A percentile compares a stretch with the other conserved stretches of the same genome.
Conservation (phyloP, 1,140 invertebrate genomes). For the Neodiprion lecontei region DNA sequence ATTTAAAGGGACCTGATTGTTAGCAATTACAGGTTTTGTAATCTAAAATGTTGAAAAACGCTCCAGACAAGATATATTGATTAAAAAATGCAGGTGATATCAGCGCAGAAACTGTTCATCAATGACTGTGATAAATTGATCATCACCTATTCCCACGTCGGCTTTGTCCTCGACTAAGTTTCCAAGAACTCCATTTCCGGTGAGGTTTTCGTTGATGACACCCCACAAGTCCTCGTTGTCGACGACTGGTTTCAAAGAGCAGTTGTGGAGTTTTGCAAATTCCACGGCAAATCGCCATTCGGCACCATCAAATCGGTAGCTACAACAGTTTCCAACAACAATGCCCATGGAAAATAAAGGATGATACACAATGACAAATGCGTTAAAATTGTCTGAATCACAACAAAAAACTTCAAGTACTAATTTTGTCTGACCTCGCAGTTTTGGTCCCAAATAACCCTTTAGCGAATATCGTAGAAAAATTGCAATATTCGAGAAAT, state of each 20-base stretch:
- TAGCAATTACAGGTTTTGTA: not conserved
- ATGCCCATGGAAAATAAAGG: too few relatives aligned
- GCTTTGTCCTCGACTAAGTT: slow-evolving; percentile 64
- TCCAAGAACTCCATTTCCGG: slow-evolving; percentile 66
- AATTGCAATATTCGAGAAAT: too few relatives aligned
- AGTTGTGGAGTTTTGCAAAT: slow-evolving; percentile 52
- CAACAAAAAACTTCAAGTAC: too few relatives aligned
- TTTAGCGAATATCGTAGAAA: too few relatives aligned
- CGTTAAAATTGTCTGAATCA: too few relatives aligned
- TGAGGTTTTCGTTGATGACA: slow-evolving; percentile 65
- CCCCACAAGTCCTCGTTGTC: slow-evolving; percentile 65
- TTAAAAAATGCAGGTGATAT: not conserved
- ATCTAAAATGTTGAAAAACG: not conserved
- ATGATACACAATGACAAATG: too few relatives aligned
- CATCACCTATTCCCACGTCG: slow-evolving; percentile 60
- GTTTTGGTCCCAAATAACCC: too few relatives aligned
- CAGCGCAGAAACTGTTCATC: too few relatives aligned
- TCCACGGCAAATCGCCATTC: slow-evolving; percentile 50
- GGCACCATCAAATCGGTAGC: slow-evolving; percentile 46
- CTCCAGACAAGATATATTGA: not conserved
- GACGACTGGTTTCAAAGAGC: slow-evolving; percentile 57
- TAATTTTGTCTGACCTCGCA: too few relatives aligned
- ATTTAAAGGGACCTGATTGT: not conserved
- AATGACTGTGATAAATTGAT: too few relatives aligned
- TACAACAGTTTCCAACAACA: not conserved